Evolutionary conservation across 2,113 vertebrate genomes (phyloP), one percentile per base, ranked within the genome.

Genomic region (Chamaea fasciata): DNA sequence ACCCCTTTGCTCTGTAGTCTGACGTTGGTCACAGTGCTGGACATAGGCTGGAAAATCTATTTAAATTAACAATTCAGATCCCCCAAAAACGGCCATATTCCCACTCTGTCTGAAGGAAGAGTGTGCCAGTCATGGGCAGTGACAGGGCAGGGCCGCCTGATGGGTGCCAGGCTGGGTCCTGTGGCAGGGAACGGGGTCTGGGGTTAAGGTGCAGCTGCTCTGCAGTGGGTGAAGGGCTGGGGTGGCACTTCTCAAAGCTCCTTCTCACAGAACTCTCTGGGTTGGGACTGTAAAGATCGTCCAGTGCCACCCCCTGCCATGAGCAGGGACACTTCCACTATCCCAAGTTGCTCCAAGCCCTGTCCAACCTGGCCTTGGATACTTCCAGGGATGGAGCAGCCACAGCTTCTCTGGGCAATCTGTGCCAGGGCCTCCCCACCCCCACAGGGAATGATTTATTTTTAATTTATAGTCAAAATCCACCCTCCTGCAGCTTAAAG

Each of bases 311-410:
- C 35, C 24, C 1, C 5, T 41, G 60, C 35, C 24, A 13, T 14
- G n/a, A 20, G 30, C 70, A 65, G 10, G 30, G 13, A 30, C 62
- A 31, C 37, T 68, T 14, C 14, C 27, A 3, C 21, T 4, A 0
- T 7, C 9, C 44, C 31, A 52, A 37, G 9, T 0, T 37, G 37
- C 14, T 52, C 53, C 62, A 44, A 59, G 7, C 44, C 26, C 37
- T 0, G 0, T 42, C 70, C 71, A 59, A 0, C 19, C 26, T n/a
- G 35, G 5, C 26, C 17, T 37, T 31, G 62, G 44, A 5, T 31
- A 5, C 17, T 68, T 2, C 18, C 18, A 62, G n/a, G 12, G 28
- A 15, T 26, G 55, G 5, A 1, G 23, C 46, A 69, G 14, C 37
- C 83, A 33, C 47, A 69, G 75, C 57, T 88, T 6, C 65, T 64